Evolutionary conservation across 2,797 vertebrate genomes (phyloP).

Genomic region (Thamnophis elegans): DNA sequence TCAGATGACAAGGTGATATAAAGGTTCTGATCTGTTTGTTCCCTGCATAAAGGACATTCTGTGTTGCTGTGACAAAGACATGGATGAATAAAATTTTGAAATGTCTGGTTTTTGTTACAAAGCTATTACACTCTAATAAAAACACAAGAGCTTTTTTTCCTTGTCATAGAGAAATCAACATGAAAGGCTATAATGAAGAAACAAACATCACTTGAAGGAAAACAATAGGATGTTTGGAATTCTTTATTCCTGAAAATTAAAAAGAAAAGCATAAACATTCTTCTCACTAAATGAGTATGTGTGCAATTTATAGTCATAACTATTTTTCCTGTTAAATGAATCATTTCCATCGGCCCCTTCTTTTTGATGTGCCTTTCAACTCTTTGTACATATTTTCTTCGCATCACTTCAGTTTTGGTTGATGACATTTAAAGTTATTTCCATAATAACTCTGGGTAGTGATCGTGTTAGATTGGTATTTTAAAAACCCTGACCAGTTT

Average conservation of each 20-base stretch:
- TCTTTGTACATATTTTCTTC: neutral
- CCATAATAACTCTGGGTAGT: neutral
- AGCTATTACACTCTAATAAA: constrained; percentile 30
- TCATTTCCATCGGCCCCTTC: neutral
- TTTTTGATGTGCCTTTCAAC: neutral
- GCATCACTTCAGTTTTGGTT: neutral
- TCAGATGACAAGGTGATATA: constrained; percentile 16
- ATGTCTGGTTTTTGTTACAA: constrained; percentile 42
- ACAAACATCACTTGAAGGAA: constrained; percentile 22
- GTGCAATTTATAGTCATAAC: neutral
- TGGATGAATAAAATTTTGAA: neutral
- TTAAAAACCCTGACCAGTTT: neutral
- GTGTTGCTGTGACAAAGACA: constrained; percentile 22
- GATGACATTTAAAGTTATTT: neutral
- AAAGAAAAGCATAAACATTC: constrained; percentile 8
- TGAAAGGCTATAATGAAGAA: constrained; percentile 24
- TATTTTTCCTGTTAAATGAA: neutral
- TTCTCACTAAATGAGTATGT: constrained; percentile 10
- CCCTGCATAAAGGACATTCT: constrained; percentile 14
- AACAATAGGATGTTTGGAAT: constrained; percentile 35
- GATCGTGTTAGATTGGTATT: neutral
- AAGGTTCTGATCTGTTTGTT: constrained; percentile 10
- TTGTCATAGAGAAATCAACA: neutral
- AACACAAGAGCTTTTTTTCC: constrained; percentile 12
- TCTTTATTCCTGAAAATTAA: constrained; percentile 30